Base-by-base conservation (phyloP, 2,113 vertebrate genomes). In the Poecilia latipinna region DNA sequence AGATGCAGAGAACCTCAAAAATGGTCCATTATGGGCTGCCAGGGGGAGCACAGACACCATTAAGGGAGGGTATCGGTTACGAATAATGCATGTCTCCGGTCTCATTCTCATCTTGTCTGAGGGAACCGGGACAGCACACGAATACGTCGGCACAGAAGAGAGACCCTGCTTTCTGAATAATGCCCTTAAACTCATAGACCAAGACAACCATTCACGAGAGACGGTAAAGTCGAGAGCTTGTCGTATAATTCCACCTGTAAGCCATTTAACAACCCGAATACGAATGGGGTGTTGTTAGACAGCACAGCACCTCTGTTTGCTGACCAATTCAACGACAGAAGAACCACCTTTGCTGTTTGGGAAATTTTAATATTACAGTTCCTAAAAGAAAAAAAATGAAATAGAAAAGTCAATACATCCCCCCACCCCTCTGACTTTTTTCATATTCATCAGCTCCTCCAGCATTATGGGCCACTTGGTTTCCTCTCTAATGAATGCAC, bases 61-160 rank as follows among this genome's bases (percentile, higher is more conserved):
- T 94, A 94, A 86, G 91, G 88, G 88, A 88, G 77, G 87, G 89
- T 94, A 92, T 93, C 89, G 74, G 87, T 94, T 94, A 90, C 92
- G 91, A 94, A 94, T 95, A 95, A 95, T 94, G 92, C 93, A 94
- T 94, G 93, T 90, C 90, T 85, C 86, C 77, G 66, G 86, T 80
- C 88, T 92, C 81, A 63, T 86, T 86, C 83, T 87, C 89, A 70
- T 93, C 86, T 90, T 64, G 88, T 91, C 85, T 77, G 79, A 71
- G 82, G 78, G 86, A 66, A 85, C 75, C 75, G 22, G 86, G 74
- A 82, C 74, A 72, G 79, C 8, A 33, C 65, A 12, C 80, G 79
- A 79, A 83, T 78, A 78, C 65, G 79, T 79, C 89, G 85, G 83
- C 74, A 77, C 84, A 70, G 48, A 72, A 57, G 87, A 57, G 87